Conservation (phyloP, 1,140 invertebrate genomes). For the Metaphire vulgaris region DNA sequence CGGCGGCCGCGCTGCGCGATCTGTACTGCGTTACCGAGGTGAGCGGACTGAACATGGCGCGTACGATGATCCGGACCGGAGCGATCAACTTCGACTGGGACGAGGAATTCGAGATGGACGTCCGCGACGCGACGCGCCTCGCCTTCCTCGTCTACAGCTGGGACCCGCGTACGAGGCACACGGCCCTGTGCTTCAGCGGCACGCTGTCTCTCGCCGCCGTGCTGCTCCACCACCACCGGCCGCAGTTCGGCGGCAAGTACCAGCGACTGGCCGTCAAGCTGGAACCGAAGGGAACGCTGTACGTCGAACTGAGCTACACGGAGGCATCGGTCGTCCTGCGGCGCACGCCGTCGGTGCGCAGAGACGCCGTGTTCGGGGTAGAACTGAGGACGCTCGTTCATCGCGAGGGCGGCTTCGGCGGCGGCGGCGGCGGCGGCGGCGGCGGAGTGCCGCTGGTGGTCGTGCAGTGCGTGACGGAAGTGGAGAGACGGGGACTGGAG, state of each 20-base stretch:
- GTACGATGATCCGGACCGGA: conserved; percentile 92
- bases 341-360: conserved; percentile 19
- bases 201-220: neutral
- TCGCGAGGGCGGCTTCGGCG: conserved; percentile 63
- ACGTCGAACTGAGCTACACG: conserved; percentile 31
- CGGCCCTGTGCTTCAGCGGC: conserved; percentile 43
- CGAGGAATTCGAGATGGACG: conserved; percentile 93
- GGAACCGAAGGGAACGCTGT: conserved; percentile 11
- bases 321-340: neutral
- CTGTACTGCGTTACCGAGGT: conserved; percentile 95
- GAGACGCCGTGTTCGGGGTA: conserved; percentile 67
- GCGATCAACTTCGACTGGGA: conserved; percentile 98
- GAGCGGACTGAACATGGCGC: conserved; percentile 89
- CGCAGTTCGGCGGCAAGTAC: conserved; percentile 15
- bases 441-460: conserved; percentile 74
- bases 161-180: conserved; percentile 71
- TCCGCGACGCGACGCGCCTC: conserved; percentile 85
- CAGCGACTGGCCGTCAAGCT: conserved; percentile 45
- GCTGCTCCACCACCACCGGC: conserved; percentile 55
- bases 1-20: conserved; percentile 93
- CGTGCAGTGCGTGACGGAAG: conserved; percentile 87
- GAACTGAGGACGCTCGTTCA: conserved; percentile 82
- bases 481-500: conserved; percentile 88
- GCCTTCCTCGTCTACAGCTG: conserved; percentile 96
- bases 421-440: conserved; percentile 38